phyloP scores from a whole-genome alignment of 2,888 invertebrate genomes.

The Nebria brevicollis region DNA sequence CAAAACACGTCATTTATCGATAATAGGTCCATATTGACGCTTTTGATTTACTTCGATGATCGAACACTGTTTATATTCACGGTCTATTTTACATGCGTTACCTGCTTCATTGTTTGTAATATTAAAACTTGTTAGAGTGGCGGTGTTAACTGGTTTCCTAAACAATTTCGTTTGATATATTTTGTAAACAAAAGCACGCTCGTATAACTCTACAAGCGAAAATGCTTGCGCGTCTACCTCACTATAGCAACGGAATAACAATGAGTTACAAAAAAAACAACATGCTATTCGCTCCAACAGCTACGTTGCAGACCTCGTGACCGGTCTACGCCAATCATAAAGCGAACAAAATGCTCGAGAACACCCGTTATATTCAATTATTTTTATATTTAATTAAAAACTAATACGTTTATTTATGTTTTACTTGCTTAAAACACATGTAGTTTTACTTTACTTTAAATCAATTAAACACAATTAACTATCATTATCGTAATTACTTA shows the following conservation, averaged over 20 bases:
- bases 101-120: neutral
- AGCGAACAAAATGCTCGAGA: slow-evolving; percentile 19
- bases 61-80: neutral
- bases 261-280: slow-evolving; percentile 52
- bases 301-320: slow-evolving; percentile 45
- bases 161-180: slow-evolving; percentile 23
- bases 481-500: neutral
- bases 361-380: slow-evolving; percentile 42
- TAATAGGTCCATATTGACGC: slow-evolving; percentile 38
- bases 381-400: slow-evolving; percentile 2
- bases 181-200: slow-evolving; percentile 44
- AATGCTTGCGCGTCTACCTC: slow-evolving; percentile 48
- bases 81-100: neutral
- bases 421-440: neutral
- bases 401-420: neutral
- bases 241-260: slow-evolving; percentile 54
- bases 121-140: neutral
- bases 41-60: no score
- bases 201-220: slow-evolving; percentile 17
- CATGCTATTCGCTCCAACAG: slow-evolving; percentile 26
- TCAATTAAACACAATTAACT: neutral
- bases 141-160: slow-evolving; percentile 10
- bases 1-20: slow-evolving; percentile 31
- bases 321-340: slow-evolving; percentile 35
- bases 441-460: neutral